Conservation (phyloP, 2,797 vertebrate species). For the Lagorchestes hirsutus region DNA sequence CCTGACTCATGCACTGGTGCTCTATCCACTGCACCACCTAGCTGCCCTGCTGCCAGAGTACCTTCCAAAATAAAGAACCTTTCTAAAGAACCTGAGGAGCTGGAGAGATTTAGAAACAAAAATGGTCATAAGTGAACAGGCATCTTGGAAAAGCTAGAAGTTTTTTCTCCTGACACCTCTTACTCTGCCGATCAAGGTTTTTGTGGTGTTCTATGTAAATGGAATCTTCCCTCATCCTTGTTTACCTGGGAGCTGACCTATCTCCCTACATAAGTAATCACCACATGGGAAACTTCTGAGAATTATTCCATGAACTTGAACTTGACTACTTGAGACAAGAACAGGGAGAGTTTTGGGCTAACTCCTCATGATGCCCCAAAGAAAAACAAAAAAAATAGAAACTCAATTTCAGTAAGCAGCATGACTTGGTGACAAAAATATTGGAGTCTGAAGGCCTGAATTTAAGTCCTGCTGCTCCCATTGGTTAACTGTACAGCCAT, state of each 20-base stretch:
- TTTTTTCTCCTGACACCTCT: constrained; percentile 43
- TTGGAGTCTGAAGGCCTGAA: background rate
- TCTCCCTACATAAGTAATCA: constrained; percentile 1
- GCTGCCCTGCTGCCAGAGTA: too few species aligned
- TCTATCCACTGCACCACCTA: too few species aligned
- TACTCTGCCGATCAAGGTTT: constrained; percentile 30
- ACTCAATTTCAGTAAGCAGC: background rate
- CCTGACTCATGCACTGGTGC: too few species aligned
- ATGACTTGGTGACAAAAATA: background rate
- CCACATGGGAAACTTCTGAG: background rate
- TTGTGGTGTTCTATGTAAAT: constrained; percentile 30
- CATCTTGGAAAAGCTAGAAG: background rate
- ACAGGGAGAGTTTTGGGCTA: background rate
- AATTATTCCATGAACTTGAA: background rate
- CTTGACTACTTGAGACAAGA: background rate
- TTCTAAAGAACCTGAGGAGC: background rate
- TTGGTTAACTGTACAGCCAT: background rate
- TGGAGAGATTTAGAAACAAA: background rate
- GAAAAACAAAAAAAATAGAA: background rate
- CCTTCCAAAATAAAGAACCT: background rate
- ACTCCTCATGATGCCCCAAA: background rate
- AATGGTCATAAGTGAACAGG: background rate
- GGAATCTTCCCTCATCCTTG: constrained; percentile 50
- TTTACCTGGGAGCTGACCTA: constrained; percentile 27
- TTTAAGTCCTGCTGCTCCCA: background rate